Evolutionary conservation across 2,888 invertebrate species (phyloP).

Genomic region (Habrosyne pyritoides): DNA sequence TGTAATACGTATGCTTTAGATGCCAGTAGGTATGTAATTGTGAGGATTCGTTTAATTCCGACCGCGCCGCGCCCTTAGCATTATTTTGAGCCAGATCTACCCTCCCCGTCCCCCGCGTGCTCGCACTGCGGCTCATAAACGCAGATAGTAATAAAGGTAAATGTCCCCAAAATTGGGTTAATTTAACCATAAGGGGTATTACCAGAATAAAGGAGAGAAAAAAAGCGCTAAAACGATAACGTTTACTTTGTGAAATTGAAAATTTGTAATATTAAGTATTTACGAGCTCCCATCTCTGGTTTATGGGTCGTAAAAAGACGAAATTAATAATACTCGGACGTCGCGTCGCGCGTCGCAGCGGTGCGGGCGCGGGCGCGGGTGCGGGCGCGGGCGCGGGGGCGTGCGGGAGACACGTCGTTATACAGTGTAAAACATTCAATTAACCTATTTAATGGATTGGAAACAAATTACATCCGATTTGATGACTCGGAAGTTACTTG

Average conservation of each 20-base stretch:
- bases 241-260: slow-evolving; percentile 32
- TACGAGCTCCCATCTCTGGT: slow-evolving; percentile 24
- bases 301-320: slow-evolving; percentile 32
- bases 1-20: too few relatives aligned
- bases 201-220: not conserved
- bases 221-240: slow-evolving; percentile 14
- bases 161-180: slow-evolving; percentile 8
- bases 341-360: too few relatives aligned
- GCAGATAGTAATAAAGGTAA: slow-evolving; percentile 7
- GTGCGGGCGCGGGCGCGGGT: not conserved
- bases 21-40: not conserved
- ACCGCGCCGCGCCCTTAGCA: not conserved
- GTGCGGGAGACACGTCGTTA: not conserved
- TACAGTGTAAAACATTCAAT: not conserved
- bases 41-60: not conserved
- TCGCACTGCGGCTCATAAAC: slow-evolving; percentile 8
- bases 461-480: not conserved
- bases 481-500: not conserved
- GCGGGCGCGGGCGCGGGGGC: not conserved
- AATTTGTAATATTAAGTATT: slow-evolving; percentile 33
- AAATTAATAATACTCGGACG: slow-evolving; percentile 13
- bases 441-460: not conserved
- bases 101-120: not conserved
- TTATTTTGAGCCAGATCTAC: not conserved
- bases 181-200: slow-evolving; percentile 10